Conservation (phyloP, 30 jellyfish, hydroid and myxozoan genomes). For the Pseudorhiza aurosa region DNA sequence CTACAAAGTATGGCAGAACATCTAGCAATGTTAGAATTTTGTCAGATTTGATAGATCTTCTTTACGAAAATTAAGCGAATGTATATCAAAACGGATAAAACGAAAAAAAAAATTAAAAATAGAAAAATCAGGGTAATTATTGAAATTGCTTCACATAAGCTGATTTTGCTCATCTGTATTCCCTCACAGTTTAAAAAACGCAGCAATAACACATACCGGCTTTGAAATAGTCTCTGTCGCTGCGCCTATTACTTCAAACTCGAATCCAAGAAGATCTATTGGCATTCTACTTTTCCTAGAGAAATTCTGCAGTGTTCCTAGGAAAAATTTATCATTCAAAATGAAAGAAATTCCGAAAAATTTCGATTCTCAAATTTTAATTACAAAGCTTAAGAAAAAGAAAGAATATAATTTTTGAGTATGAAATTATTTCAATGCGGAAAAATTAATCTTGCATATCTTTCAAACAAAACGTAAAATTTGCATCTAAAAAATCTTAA, state of each 20-base stretch:
- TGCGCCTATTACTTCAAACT: slow-evolving; percentile 34
- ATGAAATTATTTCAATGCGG: too few relatives aligned
- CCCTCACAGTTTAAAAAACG: too few relatives aligned
- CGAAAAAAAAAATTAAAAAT: too few relatives aligned
- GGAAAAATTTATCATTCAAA: not conserved
- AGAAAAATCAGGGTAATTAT: too few relatives aligned
- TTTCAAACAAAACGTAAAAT: too few relatives aligned
- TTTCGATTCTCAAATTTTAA: not conserved
- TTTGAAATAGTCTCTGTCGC: slow-evolving; percentile 28
- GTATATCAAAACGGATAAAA: not conserved
- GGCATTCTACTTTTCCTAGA: slow-evolving; percentile 63
- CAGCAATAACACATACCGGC: slow-evolving; percentile 36
- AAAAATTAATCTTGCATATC: too few relatives aligned
- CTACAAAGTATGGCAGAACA: too few relatives aligned
- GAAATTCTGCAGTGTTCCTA: slow-evolving; percentile 72
- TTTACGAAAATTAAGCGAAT: not conserved
- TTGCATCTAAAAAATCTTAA: too few relatives aligned
- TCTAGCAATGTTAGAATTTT: too few relatives aligned
- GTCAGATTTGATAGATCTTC: too few relatives aligned
- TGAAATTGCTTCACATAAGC: too few relatives aligned
- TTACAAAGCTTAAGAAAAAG: not conserved
- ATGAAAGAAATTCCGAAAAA: not conserved
- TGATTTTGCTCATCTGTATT: too few relatives aligned
- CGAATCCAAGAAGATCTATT: slow-evolving; percentile 68
- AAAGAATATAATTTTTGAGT: not conserved